phyloP scores from a whole-genome alignment of 2,113 vertebrate species.

The Thalassoma bifasciatum region DNA sequence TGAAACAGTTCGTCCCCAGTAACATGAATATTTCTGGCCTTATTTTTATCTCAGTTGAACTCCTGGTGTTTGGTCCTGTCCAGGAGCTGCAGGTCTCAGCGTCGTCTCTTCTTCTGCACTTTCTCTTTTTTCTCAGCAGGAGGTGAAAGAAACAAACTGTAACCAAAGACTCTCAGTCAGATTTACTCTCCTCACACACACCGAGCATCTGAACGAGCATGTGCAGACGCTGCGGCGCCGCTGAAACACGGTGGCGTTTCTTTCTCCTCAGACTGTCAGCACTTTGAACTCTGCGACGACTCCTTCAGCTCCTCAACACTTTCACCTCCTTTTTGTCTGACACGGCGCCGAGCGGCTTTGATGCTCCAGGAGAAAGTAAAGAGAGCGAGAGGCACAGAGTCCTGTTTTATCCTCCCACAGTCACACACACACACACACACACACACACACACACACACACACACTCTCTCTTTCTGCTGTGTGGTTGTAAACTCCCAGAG shows the following conservation, averaged over 20 bases:
- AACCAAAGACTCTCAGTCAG: constrained; percentile 36
- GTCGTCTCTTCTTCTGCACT: constrained; percentile 6
- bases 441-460: too few species aligned
- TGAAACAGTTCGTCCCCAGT: too few species aligned
- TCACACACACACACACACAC: too few species aligned
- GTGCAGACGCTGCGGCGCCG: constrained; percentile 31
- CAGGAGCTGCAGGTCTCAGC: constrained; percentile 11
- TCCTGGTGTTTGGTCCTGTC: too few species aligned
- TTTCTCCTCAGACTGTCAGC: constrained; percentile 54
- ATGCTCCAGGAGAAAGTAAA: constrained; percentile 57
- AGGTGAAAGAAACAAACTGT: constrained; percentile 47
- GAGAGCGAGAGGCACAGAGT: constrained; percentile 35
- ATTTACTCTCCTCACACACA: constrained; percentile 16
- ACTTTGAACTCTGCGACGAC: constrained; percentile 61
- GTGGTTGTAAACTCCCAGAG: constrained; percentile 31
- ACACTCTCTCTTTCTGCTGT: too few species aligned
- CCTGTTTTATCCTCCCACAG: constrained; percentile 59
- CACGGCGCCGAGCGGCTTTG: constrained; percentile 52
- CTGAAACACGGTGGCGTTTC: constrained; percentile 49
- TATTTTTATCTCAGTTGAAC: too few species aligned
- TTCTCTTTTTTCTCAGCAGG: constrained; percentile 10
- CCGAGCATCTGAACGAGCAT: constrained; percentile 49
- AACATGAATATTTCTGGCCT: too few species aligned
- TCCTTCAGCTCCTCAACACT: constrained; percentile 53
- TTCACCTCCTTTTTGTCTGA: constrained; percentile 72